Percentiles rank a stretch among this genome's conserved stretches.
Evolutionary conservation across 2,888 invertebrate species (phyloP).

Genomic region (Xylota segnis): DNA sequence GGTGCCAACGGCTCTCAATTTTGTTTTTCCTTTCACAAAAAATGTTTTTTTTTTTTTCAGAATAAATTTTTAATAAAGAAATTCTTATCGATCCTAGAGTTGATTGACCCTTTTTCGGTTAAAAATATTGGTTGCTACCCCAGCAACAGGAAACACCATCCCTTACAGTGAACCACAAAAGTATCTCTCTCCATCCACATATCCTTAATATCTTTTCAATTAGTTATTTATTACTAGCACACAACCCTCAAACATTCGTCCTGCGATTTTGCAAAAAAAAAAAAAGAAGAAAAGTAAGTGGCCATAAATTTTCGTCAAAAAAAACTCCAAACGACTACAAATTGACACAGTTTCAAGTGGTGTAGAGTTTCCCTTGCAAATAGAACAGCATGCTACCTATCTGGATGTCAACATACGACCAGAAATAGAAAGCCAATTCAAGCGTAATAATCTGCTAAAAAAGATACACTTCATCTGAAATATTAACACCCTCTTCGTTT

Average conservation of each 20-base stretch:
- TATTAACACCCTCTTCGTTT: conserved; percentile 51
- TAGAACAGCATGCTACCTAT: conserved; percentile 55
- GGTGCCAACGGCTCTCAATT: background rate
- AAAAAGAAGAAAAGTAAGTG: conserved; percentile 23
- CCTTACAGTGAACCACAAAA: conserved; percentile 15
- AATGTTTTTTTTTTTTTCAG: no score
- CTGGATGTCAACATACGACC: conserved; percentile 49
- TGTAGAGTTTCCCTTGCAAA: conserved; percentile 17
- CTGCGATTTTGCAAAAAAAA: conserved; percentile 22
- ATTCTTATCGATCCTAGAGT: conserved; percentile 22
- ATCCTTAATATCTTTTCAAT: conserved; percentile 63
- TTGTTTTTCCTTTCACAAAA: background rate
- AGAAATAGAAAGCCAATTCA: conserved; percentile 49
- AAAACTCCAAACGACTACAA: conserved; percentile 45
- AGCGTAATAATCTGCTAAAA: conserved; percentile 66
- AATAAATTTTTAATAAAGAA: background rate
- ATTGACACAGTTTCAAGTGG: conserved; percentile 69
- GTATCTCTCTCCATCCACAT: background rate
- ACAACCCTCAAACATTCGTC: conserved; percentile 20
- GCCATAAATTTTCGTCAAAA: conserved; percentile 42
- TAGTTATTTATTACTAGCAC: conserved; percentile 62
- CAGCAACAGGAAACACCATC: conserved; percentile 7
- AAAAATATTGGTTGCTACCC: conserved; percentile 18
- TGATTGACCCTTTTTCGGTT: conserved; percentile 41
- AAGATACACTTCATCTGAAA: conserved; percentile 31